Evolutionary conservation across 2,113 vertebrate species (phyloP).

Genomic region (Triplophysa dalaica): DNA sequence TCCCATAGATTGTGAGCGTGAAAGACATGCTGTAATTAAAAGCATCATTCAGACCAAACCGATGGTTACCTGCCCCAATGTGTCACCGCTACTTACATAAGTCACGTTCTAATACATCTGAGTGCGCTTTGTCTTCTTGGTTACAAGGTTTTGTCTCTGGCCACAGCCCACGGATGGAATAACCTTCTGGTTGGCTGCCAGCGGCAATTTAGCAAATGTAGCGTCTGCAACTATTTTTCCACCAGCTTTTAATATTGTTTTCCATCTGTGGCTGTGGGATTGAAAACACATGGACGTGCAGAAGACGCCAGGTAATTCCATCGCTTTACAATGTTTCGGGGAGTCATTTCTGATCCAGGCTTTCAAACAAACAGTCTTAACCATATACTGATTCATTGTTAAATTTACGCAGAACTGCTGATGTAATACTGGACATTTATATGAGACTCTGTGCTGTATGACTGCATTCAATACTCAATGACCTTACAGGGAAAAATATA

Average conservation of each 20-base stretch:
- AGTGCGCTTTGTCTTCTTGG: not conserved
- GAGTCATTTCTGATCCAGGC: conserved; percentile 31
- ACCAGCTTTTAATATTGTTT: conserved; percentile 56
- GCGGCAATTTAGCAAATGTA: conserved; percentile 52
- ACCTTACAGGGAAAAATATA: too few relatives aligned
- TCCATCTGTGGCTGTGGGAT: conserved; percentile 61
- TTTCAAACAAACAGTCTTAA: conserved; percentile 13
- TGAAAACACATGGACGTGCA: conserved; percentile 65
- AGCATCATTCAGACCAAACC: conserved; percentile 8
- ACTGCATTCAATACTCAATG: conserved; percentile 25
- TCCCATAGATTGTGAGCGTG: conserved; percentile 14
- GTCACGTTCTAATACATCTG: conserved; percentile 29
- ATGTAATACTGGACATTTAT: conserved; percentile 8
- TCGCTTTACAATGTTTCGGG: conserved; percentile 50
- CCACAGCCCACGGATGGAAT: conserved; percentile 45
- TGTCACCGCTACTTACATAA: conserved; percentile 19
- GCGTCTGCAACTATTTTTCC: conserved; percentile 65
- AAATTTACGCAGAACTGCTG: conserved; percentile 25
- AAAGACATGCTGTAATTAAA: conserved; percentile 26
- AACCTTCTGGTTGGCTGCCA: conserved; percentile 54
- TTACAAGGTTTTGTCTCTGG: conserved; percentile 45
- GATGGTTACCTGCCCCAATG: conserved; percentile 25
- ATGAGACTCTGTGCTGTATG: conserved; percentile 28
- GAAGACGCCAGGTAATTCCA: conserved; percentile 56
- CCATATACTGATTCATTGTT: conserved; percentile 20